Conservation (phyloP, 1,140 invertebrate genomes). For the Papilio polyxenes region DNA sequence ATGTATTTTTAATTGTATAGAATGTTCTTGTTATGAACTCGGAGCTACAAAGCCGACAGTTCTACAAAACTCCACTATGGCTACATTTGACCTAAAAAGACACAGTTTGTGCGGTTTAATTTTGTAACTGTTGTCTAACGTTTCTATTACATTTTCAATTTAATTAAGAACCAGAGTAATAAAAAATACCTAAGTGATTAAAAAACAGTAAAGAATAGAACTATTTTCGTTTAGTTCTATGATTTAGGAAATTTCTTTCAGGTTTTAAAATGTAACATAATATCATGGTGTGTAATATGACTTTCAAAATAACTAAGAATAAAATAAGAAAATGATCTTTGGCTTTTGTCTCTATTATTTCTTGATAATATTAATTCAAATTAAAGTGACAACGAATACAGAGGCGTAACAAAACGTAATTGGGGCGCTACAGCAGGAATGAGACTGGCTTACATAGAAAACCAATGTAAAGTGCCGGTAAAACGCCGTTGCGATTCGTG, state of each 20-base stretch:
- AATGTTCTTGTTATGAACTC: conserved; percentile 20
- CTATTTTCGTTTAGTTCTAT: too few species aligned
- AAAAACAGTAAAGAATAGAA: too few species aligned
- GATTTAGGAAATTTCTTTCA: too few species aligned
- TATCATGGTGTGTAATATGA: too few species aligned
- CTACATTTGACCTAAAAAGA: conserved; percentile 22
- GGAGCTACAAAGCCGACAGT: conserved; percentile 1
- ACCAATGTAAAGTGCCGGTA: conserved; percentile 4
- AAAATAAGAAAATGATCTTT: neutral
- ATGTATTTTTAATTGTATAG: conserved; percentile 28
- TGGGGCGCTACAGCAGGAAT: neutral
- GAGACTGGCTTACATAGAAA: neutral
- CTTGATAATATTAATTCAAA: neutral
- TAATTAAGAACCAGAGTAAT: neutral
- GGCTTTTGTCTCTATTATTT: neutral
- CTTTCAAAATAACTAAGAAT: neutral
- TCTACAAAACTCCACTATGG: neutral
- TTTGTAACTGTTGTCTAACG: neutral
- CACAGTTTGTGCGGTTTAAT: neutral
- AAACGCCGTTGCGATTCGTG: conserved; percentile 4
- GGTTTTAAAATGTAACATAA: too few species aligned
- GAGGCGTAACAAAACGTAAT: neutral
- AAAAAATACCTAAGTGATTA: too few species aligned
- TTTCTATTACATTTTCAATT: conserved; percentile 6
- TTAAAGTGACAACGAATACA: neutral